Conservation (phyloP, 1,140 invertebrate genomes). For the Acyrthosiphon pisum region DNA sequence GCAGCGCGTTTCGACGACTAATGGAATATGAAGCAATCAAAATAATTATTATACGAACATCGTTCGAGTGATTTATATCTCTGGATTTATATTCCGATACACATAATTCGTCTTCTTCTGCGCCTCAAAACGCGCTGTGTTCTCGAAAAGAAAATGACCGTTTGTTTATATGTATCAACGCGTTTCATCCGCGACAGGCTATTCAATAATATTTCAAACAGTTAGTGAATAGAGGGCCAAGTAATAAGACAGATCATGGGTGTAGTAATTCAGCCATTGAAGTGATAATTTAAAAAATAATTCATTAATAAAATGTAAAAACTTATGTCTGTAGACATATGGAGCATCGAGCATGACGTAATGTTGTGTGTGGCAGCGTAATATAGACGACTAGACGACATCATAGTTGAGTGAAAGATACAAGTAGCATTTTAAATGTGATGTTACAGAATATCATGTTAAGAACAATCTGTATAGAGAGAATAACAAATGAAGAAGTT, state of each 20-base stretch:
- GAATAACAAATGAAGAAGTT: not conserved
- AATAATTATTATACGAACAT: not conserved
- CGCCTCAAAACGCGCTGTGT: not conserved
- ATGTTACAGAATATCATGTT: not conserved
- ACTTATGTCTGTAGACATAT: not conserved
- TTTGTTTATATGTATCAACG: not conserved
- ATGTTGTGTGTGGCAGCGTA: not conserved
- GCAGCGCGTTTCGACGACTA: not conserved
- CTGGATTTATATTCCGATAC: not conserved
- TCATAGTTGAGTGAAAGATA: not conserved
- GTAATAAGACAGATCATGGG: not conserved
- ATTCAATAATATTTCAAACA: not conserved
- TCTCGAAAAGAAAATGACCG: not conserved
- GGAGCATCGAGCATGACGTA: too few relatives aligned
- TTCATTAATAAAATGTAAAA: not conserved
- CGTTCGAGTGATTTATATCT: not conserved
- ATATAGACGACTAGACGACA: not conserved
- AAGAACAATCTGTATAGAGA: not conserved
- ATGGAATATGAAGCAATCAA: conserved; percentile 3
- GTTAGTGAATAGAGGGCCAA: not conserved
- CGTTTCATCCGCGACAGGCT: too few relatives aligned
- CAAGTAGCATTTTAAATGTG: not conserved
- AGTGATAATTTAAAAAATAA: not conserved
- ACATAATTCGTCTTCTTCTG: not conserved
- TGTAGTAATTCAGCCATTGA: too few relatives aligned